A percentile compares a stretch with the other conserved stretches of the same genome.
Conservation (phyloP, 2,797 vertebrate species). For the Loriculus beryllinus region DNA sequence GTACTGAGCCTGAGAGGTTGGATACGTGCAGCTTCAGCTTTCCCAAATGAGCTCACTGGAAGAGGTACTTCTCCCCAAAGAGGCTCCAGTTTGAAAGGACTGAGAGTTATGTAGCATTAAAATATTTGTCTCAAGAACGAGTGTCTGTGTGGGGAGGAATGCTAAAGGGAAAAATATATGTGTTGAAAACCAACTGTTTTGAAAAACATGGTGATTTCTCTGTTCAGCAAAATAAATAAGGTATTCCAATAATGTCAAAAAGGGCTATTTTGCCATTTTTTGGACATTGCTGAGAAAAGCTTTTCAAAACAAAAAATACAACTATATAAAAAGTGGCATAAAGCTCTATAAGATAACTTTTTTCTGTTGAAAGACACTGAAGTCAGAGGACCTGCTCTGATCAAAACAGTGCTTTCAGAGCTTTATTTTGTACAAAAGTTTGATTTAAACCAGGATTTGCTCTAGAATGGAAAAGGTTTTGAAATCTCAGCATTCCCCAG, state of each 20-base stretch:
- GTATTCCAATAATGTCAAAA: not conserved
- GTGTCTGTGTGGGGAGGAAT: not conserved
- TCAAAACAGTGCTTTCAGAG: not conserved
- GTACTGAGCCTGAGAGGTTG: not conserved
- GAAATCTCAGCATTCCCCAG: not conserved
- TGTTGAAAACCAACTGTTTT: not conserved
- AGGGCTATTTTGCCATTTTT: not conserved
- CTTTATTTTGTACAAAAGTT: not conserved
- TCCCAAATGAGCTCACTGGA: not conserved
- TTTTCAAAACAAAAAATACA: not conserved
- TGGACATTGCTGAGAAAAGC: not conserved
- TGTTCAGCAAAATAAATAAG: not conserved
- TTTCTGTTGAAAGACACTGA: not conserved
- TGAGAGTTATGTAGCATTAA: not conserved
- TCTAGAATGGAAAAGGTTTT: not conserved
- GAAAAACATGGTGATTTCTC: not conserved
- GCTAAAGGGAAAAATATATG: not conserved
- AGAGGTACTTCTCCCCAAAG: not conserved
- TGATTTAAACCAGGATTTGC: not conserved
- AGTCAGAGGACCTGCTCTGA: not conserved
- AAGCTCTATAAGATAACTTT: not conserved
- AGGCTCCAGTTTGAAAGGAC: slow-evolving; percentile 1
- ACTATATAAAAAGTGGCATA: not conserved
- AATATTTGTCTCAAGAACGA: slow-evolving; percentile 26
- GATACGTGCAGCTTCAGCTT: not conserved